A percentile compares a stretch with the other conserved stretches of the same genome.
Conservation (phyloP, 1,140 invertebrate species). For the Cecropterus lyciades region DNA sequence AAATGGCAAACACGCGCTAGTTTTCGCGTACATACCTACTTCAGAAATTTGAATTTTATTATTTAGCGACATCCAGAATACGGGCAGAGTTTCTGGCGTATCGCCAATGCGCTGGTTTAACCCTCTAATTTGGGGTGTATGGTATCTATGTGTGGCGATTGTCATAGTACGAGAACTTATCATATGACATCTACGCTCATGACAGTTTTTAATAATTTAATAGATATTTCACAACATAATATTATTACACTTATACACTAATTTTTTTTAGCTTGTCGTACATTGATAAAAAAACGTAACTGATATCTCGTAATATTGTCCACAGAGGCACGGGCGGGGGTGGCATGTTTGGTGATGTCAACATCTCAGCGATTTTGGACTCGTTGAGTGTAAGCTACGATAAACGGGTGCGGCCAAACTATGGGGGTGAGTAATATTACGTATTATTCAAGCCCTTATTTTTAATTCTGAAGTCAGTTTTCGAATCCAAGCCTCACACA, state of each 20-base stretch:
- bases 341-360: slow-evolving; percentile 94
- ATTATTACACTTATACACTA: no score
- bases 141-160: background rate
- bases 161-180: slow-evolving; percentile 3
- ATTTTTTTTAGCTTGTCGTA: no score
- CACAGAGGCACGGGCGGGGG: slow-evolving; percentile 87
- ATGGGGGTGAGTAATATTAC: slow-evolving; percentile 93
- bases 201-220: no score
- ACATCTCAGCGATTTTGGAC: slow-evolving; percentile 96
- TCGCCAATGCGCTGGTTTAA: slow-evolving; percentile 21
- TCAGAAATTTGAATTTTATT: slow-evolving; percentile 12
- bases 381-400: slow-evolving; percentile 97
- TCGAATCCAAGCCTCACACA: no score
- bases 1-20: slow-evolving; percentile 5
- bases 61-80: slow-evolving; percentile 27
- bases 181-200: no score
- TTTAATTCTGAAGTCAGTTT: no score
- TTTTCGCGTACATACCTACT: slow-evolving; percentile 3
- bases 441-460: no score
- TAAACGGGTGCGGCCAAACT: slow-evolving; percentile 98
- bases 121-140: slow-evolving; percentile 8
- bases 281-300: no score
- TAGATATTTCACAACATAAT: no score
- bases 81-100: slow-evolving; percentile 15
- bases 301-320: slow-evolving; percentile 59